Evolutionary conservation across 2,888 invertebrate genomes (phyloP).

Genomic region (Ennomos fuscantarius): DNA sequence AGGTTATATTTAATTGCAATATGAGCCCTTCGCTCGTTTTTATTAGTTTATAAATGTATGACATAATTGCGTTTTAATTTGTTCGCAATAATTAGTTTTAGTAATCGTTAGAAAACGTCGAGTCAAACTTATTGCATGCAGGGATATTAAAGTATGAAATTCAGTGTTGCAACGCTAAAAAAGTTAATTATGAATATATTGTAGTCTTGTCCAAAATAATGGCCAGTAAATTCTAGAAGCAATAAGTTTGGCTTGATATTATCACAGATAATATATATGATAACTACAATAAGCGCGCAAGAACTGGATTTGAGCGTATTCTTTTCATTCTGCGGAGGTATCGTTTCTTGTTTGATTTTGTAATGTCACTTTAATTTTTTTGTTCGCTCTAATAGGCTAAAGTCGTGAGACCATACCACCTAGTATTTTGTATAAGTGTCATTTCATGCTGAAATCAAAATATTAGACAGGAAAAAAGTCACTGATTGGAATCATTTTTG

Average conservation of each 20-base stretch:
- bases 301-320: slow-evolving; percentile 13
- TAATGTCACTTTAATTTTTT: too few species aligned
- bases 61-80: slow-evolving; percentile 23
- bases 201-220: slow-evolving; percentile 31
- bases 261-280: too few species aligned
- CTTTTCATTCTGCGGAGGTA: too few species aligned
- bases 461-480: too few species aligned
- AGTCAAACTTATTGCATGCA: slow-evolving; percentile 21
- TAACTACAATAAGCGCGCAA: not conserved
- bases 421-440: too few species aligned
- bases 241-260: slow-evolving; percentile 41
- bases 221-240: slow-evolving; percentile 46
- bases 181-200: slow-evolving; percentile 2
- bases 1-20: slow-evolving; percentile 40
- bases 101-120: not conserved
- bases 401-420: too few species aligned
- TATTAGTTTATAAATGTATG: slow-evolving; percentile 1
- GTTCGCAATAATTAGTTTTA: slow-evolving; percentile 33
- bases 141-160: not conserved
- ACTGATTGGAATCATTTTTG: too few species aligned
- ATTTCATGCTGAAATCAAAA: too few species aligned
- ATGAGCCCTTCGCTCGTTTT: slow-evolving; percentile 29
- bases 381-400: too few species aligned
- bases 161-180: not conserved
- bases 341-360: too few species aligned